Evolutionary conservation across 2,888 invertebrate species (phyloP).

Genomic region (Nasonia oneida): DNA sequence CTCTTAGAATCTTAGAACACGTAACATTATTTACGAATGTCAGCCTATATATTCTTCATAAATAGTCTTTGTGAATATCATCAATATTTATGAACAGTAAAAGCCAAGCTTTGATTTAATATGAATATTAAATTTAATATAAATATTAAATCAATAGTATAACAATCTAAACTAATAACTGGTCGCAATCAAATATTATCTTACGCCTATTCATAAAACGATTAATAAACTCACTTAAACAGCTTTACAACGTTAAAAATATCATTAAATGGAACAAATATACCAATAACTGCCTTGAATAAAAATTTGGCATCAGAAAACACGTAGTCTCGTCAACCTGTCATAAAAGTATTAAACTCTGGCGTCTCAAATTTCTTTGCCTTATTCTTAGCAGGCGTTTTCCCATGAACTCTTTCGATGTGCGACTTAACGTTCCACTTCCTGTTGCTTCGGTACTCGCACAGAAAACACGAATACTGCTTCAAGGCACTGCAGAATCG

Average conservation of each 20-base stretch:
- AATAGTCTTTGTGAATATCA: not conserved
- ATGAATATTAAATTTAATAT: not conserved
- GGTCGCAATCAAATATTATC: not conserved
- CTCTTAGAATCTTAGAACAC: not conserved
- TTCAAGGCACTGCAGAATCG: conserved; percentile 23
- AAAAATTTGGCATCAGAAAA: not conserved
- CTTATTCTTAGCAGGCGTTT: not conserved
- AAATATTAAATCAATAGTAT: not conserved
- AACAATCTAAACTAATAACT: not conserved
- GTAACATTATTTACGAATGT: not conserved
- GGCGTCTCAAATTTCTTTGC: not conserved
- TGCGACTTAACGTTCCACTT: conserved; percentile 72
- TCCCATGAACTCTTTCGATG: conserved; percentile 68
- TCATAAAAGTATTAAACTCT: not conserved
- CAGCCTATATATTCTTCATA: not conserved
- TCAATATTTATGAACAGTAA: not conserved
- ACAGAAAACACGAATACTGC: conserved; percentile 71
- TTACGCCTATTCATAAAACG: not conserved
- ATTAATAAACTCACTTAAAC: not conserved
- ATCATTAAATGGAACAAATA: not conserved
- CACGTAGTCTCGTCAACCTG: not conserved
- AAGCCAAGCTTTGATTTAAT: not conserved
- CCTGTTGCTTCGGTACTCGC: conserved; percentile 70
- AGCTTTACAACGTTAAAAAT: not conserved
- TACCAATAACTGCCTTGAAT: not conserved